These are phyloP conservation scores for Alsophila aescularia DNA, from an alignment of 2,888 invertebrate genomes.

Conservation along the genomic window DNA sequence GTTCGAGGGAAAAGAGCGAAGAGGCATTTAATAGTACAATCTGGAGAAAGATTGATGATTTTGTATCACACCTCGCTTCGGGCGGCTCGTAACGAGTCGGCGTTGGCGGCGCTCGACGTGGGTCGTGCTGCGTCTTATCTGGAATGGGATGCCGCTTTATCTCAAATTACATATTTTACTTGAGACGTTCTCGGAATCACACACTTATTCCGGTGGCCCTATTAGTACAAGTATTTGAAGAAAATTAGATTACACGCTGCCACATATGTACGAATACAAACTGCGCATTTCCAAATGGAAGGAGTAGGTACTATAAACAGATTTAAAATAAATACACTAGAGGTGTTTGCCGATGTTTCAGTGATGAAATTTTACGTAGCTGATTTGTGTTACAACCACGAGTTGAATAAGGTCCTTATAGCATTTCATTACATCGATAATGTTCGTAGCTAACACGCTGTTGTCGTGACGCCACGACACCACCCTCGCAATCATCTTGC, in stretches of 20 bases:
- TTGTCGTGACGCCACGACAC: no score
- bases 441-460: not conserved
- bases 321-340: not conserved
- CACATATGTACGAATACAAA: constrained; percentile 26
- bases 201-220: constrained; percentile 53
- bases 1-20: constrained; percentile 82
- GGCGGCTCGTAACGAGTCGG: constrained; percentile 83
- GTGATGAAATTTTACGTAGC: no score
- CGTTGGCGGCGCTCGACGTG: constrained; percentile 74
- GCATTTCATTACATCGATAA: not conserved
- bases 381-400: not conserved
- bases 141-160: constrained; percentile 82
- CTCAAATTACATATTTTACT: constrained; percentile 84
- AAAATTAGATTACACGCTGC: constrained; percentile 39
- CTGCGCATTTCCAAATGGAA: constrained; percentile 17
- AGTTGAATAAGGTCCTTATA: constrained; percentile 3
- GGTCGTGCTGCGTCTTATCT: constrained; percentile 82
- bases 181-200: constrained; percentile 72
- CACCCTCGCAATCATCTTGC: constrained; percentile 48
- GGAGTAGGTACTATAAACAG: not conserved
- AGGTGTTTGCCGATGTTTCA: not conserved
- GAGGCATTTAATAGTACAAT: constrained; percentile 85
- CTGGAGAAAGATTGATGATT: constrained; percentile 84
- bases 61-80: constrained; percentile 84
- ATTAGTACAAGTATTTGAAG: constrained; percentile 51